Evolutionary conservation across 2,888 invertebrate genomes (phyloP), one percentile per base, ranked within the genome.

Genomic region (Harpagoxenus sublaevis): DNA sequence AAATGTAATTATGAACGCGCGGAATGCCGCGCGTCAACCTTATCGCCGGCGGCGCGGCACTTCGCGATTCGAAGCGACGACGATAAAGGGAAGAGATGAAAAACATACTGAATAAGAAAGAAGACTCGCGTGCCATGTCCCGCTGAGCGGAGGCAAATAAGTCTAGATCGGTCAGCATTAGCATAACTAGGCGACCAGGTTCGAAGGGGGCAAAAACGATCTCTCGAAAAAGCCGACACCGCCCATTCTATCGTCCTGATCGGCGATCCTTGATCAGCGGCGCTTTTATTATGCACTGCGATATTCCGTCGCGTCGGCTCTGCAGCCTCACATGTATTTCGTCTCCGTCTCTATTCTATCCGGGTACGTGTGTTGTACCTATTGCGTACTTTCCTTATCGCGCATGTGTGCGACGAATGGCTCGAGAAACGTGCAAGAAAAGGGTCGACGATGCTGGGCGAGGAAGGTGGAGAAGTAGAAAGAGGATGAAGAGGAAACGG

Each of bases 151-250:
- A 89, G 86, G 88, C 90, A 87, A 86, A 90, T 90, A 90, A 88
- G 87, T 89, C 83, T 84, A 79, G 79, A 53, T 73, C 88, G 53
- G 68, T 42, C 45, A 60, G 77, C 77, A 88, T 89, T 89, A 88
- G 90, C 88, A 90, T 91, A 91, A 89, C 90, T 90, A 90, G 90
- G 91, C 89, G 75, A 90, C 85, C 89, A 78, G 87, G 85, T 90
- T 85, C 51, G 55, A 63, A 35, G 60, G 48, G 39, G 28, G 31
- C 66, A 86, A 89, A 79, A 85, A 89, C 28, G 12, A 39, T 28
- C 18, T 39, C 77, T 55, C 65, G 84, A 89, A 90, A 87, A 90
- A 88, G 86, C 79, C 23, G 87, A 84, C 89, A 86, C 86, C 82
- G 53, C 77, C 84, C 84, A 84, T 84, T 87, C 75, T 55, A 84